Evolutionary conservation across 2,113 vertebrate genomes (phyloP).

Genomic region (Aphyosemion australe): DNA sequence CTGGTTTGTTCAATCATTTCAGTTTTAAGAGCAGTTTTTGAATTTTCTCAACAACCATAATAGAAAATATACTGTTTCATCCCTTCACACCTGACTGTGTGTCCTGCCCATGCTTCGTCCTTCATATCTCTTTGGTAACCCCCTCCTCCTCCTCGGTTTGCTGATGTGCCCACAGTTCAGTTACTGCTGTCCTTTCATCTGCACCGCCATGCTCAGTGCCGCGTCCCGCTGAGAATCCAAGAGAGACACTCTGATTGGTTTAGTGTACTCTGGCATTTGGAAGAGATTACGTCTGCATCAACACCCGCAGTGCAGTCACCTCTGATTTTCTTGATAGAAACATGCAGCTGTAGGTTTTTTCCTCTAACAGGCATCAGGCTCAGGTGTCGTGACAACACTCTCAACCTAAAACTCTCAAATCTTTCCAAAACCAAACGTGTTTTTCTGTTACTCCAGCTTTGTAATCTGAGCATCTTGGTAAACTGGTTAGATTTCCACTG

Average conservation of each 20-base stretch:
- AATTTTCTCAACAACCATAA: too few species aligned
- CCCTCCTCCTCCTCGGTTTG: constrained; percentile 28
- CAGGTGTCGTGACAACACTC: neutral
- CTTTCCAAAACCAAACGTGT: neutral
- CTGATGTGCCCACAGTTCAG: constrained; percentile 47
- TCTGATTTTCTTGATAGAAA: constrained; percentile 23
- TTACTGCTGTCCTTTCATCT: constrained; percentile 50
- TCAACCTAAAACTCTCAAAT: constrained; percentile 12
- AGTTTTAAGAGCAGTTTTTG: too few species aligned
- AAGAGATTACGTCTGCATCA: constrained; percentile 28
- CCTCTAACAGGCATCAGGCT: neutral
- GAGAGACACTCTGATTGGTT: constrained; percentile 56
- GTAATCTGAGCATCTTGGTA: neutral
- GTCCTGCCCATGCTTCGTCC: constrained; percentile 16
- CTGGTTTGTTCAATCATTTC: too few species aligned
- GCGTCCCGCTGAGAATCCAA: constrained; percentile 20
- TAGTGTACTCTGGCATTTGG: constrained; percentile 47
- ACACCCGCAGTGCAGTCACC: constrained; percentile 27
- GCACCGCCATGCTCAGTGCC: constrained; percentile 9
- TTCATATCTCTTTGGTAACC: constrained; percentile 32
- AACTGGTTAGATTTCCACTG: constrained; percentile 8
- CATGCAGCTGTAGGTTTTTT: constrained; percentile 4
- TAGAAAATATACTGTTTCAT: too few species aligned
- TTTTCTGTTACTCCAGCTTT: neutral
- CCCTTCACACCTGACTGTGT: constrained; percentile 5